A percentile compares a stretch with the other conserved stretches of the same genome.
Conservation (phyloP, 2,888 invertebrate genomes). For the Tetrapedia diversipes region DNA sequence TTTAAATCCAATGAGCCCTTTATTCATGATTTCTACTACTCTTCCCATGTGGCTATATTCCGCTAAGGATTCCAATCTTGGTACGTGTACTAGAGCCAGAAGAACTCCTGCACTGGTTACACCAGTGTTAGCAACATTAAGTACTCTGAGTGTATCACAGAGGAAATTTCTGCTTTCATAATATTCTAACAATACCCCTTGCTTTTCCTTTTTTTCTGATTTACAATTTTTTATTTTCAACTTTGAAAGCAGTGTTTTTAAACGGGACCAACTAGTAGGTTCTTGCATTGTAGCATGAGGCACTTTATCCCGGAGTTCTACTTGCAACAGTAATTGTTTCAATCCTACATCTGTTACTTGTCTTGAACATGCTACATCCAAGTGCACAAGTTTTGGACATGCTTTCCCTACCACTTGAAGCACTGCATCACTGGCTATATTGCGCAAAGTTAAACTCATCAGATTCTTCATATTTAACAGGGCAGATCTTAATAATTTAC, state of each 20-base stretch:
- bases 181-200: constrained; percentile 79
- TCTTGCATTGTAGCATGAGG: constrained; percentile 60
- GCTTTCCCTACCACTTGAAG: constrained; percentile 81
- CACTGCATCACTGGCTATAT: constrained; percentile 82
- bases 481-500: constrained; percentile 79
- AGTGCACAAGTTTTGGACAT: constrained; percentile 79
- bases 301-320: constrained; percentile 79
- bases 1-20: constrained; percentile 71
- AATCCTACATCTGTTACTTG: constrained; percentile 82
- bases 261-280: constrained; percentile 76
- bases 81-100: constrained; percentile 79
- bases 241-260: constrained; percentile 76
- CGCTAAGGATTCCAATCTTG: constrained; percentile 80
- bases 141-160: constrained; percentile 79
- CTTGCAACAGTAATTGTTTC: constrained; percentile 80
- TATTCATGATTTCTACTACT: constrained; percentile 80
- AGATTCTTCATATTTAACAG: constrained; percentile 80
- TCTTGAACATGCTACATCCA: constrained; percentile 82
- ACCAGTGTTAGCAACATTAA: constrained; percentile 82
- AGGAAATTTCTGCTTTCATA: constrained; percentile 79
- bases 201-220: constrained; percentile 71
- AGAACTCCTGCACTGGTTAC: constrained; percentile 81
- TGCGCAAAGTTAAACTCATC: constrained; percentile 79
- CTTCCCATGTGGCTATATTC: constrained; percentile 82
- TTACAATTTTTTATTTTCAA: constrained; percentile 68